Base-by-base conservation (phyloP, 2,113 vertebrate genomes). In the Toxotes jaculatrix region DNA sequence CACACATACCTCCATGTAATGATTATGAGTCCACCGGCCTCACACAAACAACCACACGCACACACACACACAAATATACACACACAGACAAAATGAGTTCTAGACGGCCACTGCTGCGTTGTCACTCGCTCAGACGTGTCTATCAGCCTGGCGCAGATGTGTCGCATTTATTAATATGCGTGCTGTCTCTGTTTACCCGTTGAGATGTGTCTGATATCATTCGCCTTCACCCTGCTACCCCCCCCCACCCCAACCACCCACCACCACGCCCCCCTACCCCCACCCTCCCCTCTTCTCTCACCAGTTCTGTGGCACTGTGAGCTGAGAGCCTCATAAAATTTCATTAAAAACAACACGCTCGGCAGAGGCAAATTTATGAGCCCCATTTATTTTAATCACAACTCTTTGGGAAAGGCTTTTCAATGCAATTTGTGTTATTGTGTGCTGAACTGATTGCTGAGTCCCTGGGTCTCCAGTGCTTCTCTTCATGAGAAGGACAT, bases 161-260 rank as follows among this genome's bases (percentile, higher is more conserved):
- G 97, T 95, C 95, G 96, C 91, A 97, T 98, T 97, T 98, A 98
- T 99, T 98, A 98, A 98, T 97, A 98, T 98, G 90, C 88, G 70
- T 83, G 59, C 87, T 64, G 96, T 97, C 97, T 97, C 96, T 95
- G 96, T 97, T 97, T 97, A 97, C 97, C 96, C 96, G 94, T 95
- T 92, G 95, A 98, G 97, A 98, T 97, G 97, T 96, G 97, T 97
- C 97, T 97, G 98, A 97, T 98, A 98, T 96, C 96, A 96, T 96
- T 96, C 95, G 95, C 93, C 88, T 84, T 87, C 86, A 61, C 80
- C 77, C 81, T 51, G 60, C 51, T n/a, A 38, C 17, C 40, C 79
- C 61, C 53, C 59, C 3, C 42, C 8, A 40, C 23, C 65, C 63
- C 60, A 59, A 3, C 3, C 55, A 34, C 16, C 40, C 78, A 55